A percentile compares a stretch with the other conserved stretches of the same genome.
Conservation (phyloP, 1,140 invertebrate genomes). For the Microplitis demolitor region DNA sequence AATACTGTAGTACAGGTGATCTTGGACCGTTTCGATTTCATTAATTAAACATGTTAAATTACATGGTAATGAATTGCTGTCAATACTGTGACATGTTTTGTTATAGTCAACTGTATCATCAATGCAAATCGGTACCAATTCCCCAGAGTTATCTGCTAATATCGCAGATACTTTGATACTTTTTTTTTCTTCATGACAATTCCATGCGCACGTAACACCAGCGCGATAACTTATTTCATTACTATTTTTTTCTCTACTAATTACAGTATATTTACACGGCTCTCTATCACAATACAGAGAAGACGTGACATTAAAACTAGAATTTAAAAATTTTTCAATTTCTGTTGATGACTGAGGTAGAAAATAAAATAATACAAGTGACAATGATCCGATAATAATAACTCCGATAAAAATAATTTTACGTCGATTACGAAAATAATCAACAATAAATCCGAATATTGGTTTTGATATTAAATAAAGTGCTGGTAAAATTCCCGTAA, state of each 20-base stretch:
- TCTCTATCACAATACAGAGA: background rate
- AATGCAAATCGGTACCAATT: background rate
- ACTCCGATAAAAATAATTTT: constrained; percentile 73
- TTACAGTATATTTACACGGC: background rate
- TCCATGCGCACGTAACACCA: background rate
- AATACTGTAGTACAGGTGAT: constrained; percentile 61
- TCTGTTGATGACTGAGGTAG: constrained; percentile 60
- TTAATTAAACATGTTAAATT: background rate
- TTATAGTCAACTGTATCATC: background rate
- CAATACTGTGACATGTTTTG: background rate
- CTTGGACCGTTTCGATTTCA: constrained; percentile 40
- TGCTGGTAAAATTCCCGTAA: constrained; percentile 72
- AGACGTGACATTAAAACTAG: constrained; percentile 2
- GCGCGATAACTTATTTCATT: background rate
- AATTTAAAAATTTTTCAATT: constrained; percentile 27
- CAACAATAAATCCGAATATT: constrained; percentile 72
- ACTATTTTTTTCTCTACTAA: background rate
- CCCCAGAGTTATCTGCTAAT: background rate
- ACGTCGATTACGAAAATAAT: constrained; percentile 67
- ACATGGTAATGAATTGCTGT: too few species aligned
- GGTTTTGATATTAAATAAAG: constrained; percentile 76
- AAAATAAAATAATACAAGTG: constrained; percentile 70
- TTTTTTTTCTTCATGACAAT: background rate
- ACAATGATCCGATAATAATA: constrained; percentile 67
- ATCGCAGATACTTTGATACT: background rate